A percentile compares a stretch with the other conserved stretches of the same genome.
Evolutionary conservation across 2,113 vertebrate species (phyloP).

Genomic region (Brachyhypopomus gauderio): DNA sequence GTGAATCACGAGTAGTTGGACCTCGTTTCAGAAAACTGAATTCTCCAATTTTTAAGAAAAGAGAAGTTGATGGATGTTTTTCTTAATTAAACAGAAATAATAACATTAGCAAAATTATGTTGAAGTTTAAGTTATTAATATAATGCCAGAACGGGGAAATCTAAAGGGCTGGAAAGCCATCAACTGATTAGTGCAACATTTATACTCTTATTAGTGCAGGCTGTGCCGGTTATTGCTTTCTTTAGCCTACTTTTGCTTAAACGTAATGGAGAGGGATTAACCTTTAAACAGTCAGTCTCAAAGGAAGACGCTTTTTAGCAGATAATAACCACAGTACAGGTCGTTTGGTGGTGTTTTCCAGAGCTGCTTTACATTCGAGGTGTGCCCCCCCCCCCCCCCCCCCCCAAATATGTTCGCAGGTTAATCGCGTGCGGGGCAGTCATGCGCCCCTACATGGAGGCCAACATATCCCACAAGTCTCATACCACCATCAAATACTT

Average conservation of each 20-base stretch:
- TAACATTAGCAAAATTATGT: too few relatives aligned
- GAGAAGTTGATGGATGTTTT: too few relatives aligned
- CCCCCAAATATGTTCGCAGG: slow-evolving; percentile 63
- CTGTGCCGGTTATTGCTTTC: neutral
- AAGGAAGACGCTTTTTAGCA: neutral
- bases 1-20: neutral
- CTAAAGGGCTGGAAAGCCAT: too few relatives aligned
- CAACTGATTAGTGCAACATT: too few relatives aligned
- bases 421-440: slow-evolving; percentile 91
- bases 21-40: neutral
- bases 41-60: neutral
- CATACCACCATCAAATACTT: slow-evolving; percentile 99
- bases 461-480: slow-evolving; percentile 98
- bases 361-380: neutral
- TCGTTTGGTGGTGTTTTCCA: neutral
- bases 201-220: neutral
- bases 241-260: neutral
- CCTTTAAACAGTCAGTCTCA: neutral
- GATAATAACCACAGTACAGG: neutral
- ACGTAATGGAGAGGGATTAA: neutral
- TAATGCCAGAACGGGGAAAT: too few relatives aligned
- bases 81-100: too few relatives aligned
- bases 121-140: too few relatives aligned
- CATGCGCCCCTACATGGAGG: slow-evolving; percentile 95
- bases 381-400: neutral